These are phyloP conservation scores for Podabrus alpinus DNA, from an alignment of 2,888 invertebrate species.

Conservation along the genomic window DNA sequence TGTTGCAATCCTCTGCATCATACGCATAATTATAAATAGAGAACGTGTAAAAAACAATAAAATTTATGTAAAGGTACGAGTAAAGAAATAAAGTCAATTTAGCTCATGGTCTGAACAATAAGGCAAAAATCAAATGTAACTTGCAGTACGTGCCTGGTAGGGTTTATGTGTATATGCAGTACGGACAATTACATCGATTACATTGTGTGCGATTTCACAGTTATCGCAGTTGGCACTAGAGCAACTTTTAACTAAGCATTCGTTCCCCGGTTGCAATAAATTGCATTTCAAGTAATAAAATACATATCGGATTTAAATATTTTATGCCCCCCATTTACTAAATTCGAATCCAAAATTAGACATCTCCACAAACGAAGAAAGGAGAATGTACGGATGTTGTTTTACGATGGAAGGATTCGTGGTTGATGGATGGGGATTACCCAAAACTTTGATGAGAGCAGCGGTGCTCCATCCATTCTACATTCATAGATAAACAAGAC, in stretches of 20 bases:
- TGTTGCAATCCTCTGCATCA: neutral
- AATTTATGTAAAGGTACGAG: conserved; percentile 2
- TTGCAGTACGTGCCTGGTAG: conserved; percentile 39
- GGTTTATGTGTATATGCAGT: conserved; percentile 33
- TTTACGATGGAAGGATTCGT: no score
- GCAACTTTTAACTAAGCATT: conserved; percentile 15
- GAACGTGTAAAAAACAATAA: conserved; percentile 6
- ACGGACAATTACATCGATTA: conserved; percentile 42
- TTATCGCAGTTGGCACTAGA: conserved; percentile 37
- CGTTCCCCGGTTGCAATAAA: neutral
- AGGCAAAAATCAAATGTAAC: conserved; percentile 29
- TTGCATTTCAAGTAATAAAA: neutral
- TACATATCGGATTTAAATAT: neutral
- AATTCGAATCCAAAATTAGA: neutral
- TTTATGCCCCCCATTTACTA: neutral
- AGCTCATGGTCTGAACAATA: conserved; percentile 20
- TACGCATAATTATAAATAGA: neutral
- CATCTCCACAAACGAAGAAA: neutral
- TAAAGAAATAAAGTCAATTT: conserved; percentile 22
- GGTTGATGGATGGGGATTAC: no score
- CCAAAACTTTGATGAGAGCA: no score
- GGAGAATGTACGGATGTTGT: no score
- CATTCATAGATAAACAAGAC: no score
- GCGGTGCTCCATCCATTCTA: no score
- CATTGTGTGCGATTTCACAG: conserved; percentile 47